Evolutionary conservation across 2,797 vertebrate genomes (phyloP).

Genomic region (Bovichtus variegatus): DNA sequence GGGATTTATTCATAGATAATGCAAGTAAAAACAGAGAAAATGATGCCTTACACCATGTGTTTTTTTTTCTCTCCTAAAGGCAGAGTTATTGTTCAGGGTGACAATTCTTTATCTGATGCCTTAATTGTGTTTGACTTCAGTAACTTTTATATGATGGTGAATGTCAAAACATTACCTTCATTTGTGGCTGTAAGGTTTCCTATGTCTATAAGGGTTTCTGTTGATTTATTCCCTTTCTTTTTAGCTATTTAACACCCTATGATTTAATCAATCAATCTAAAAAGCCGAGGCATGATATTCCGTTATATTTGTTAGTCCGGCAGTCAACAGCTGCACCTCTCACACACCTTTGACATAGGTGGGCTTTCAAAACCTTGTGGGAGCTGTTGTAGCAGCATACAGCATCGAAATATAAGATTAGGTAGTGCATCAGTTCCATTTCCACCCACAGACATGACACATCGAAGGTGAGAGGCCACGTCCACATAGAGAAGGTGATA

Average conservation of each 20-base stretch:
- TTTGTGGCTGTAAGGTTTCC: neutral
- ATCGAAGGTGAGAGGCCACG: slow-evolving; percentile 43
- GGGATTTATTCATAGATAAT: slow-evolving; percentile 20
- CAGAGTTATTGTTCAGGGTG: neutral
- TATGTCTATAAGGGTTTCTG: neutral
- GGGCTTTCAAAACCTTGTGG: slow-evolving; percentile 9
- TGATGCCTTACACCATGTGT: neutral
- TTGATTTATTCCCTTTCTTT: neutral
- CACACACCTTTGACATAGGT: slow-evolving; percentile 11
- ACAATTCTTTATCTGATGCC: slow-evolving; percentile 1
- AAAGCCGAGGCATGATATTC: neutral
- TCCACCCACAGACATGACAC: slow-evolving; percentile 45
- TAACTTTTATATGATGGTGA: slow-evolving; percentile 5
- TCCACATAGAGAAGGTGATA: slow-evolving; percentile 63
- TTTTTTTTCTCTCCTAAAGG: neutral
- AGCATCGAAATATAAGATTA: slow-evolving; percentile 34
- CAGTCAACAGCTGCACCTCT: neutral
- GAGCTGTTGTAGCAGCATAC: slow-evolving; percentile 17
- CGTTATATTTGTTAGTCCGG: neutral
- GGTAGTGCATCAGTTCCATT: slow-evolving; percentile 33
- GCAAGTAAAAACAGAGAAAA: slow-evolving; percentile 4
- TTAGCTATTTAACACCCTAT: neutral
- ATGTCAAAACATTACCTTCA: slow-evolving; percentile 8
- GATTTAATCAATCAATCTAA: slow-evolving; percentile 14
- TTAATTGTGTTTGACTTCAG: neutral